Conservation (phyloP, 2,113 vertebrate species). For the Thamnophis sirtalis region DNA sequence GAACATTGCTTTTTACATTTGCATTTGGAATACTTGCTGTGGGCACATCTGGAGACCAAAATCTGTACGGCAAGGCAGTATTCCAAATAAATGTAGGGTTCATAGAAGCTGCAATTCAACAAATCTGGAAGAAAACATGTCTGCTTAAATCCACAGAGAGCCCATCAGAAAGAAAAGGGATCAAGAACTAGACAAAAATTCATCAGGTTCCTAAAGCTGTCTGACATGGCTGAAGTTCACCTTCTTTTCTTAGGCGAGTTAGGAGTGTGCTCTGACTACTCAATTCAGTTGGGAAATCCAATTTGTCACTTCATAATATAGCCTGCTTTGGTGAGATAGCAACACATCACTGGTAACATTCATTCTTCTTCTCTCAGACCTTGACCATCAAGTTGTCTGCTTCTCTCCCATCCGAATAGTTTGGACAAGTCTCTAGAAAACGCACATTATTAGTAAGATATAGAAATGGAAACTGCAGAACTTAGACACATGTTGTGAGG, state of each 20-base stretch:
- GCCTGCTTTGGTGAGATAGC: background rate
- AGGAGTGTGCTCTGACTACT: background rate
- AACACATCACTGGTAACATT: background rate
- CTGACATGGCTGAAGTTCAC: background rate
- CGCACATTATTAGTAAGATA: background rate
- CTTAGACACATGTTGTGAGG: background rate
- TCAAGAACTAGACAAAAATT: background rate
- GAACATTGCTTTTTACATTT: background rate
- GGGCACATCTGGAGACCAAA: background rate
- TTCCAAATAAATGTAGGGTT: background rate
- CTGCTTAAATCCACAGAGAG: background rate
- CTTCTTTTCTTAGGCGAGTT: background rate
- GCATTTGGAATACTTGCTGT: background rate
- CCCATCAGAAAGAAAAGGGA: background rate
- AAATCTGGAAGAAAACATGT: background rate
- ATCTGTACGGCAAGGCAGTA: background rate
- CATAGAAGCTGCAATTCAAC: background rate
- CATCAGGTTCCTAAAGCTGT: background rate
- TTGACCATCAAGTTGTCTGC: background rate
- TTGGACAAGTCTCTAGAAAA: background rate
- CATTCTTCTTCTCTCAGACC: background rate
- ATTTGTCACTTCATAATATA: background rate
- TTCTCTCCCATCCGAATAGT: background rate
- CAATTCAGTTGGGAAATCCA: background rate
- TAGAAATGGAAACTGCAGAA: background rate